Base-by-base conservation (phyloP, 2,113 vertebrate genomes). In the Heloderma charlesbogerti region DNA sequence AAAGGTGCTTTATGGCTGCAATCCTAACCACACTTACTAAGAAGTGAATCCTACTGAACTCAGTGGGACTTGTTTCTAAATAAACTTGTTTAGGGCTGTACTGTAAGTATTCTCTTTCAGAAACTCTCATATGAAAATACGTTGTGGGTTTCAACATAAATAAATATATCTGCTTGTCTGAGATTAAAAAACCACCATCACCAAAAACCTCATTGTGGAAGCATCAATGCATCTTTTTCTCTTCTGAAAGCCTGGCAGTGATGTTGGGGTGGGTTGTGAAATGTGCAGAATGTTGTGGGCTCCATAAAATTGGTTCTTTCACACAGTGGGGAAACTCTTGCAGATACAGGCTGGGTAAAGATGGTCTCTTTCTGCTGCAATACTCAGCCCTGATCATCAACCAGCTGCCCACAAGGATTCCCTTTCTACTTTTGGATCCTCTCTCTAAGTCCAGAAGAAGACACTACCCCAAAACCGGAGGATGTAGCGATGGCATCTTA, bases 1-100 rank as follows among this genome's bases (percentile, higher is more conserved):
- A 92, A 54, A 83, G 89, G 87, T 89, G 67, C 89, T 92, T 78
- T 57, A 37, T 27, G 48, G n/a, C 48, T 69, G 16, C 66, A 86
- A 31, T 71, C 12, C 63, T 18, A 69, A 15, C 8, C 18, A 72
- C 12, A 31, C 60, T 88, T 71, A 81, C n/a, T 82, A 31, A 20
- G 18, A 40, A 45, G 27, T 31, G 43, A 66, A 40, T 67, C 27
- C 27, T 77, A 71, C 18, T 89, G 87, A 71, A 29, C 22, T 88
- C 18, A 80, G 37, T 80, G 22, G 25, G 10, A n/a, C n/a, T 48
- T 84, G 25, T 60, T 80, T 80, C 18, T 45, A 57, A 67, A 48
- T 88, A 81, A 71, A 31, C 10, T 15, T 45, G 45, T 80, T 71
- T n/a, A 77, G 29, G 37, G 20, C 31, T 88, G 37, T 10, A 22